phyloP scores from a whole-genome alignment of 2,797 vertebrate species.

The Sternotherus odoratus region DNA sequence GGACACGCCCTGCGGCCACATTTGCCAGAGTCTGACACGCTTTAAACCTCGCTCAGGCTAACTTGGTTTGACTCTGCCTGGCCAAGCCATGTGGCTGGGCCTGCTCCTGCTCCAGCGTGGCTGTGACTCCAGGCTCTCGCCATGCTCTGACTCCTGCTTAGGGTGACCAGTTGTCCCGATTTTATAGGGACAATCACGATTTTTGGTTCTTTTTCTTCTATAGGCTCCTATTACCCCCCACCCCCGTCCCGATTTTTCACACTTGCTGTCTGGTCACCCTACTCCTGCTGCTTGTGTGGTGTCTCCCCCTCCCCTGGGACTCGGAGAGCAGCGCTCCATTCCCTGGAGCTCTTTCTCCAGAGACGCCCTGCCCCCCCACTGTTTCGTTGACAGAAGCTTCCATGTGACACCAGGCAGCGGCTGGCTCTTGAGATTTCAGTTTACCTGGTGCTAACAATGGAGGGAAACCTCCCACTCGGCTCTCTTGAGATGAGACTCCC shows the following conservation, averaged over 20 bases:
- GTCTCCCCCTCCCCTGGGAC: conserved; percentile 67
- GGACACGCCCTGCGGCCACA: background rate
- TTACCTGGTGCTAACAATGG: background rate
- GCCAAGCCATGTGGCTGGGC: conserved; percentile 16
- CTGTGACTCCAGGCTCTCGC: too few relatives aligned
- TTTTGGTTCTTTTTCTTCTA: too few relatives aligned
- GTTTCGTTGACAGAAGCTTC: conserved; percentile 44
- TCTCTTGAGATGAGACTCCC: conserved; percentile 69
- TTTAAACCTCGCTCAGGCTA: conserved; percentile 38
- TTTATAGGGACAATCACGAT: too few relatives aligned
- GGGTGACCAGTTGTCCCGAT: too few relatives aligned
- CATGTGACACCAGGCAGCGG: background rate
- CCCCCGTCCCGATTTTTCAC: too few relatives aligned
- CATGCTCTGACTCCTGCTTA: too few relatives aligned
- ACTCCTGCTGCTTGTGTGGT: too few relatives aligned
- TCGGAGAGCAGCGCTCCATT: conserved; percentile 41
- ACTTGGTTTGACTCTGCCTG: background rate
- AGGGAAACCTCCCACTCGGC: background rate
- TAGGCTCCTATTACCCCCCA: too few relatives aligned
- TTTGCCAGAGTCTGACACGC: background rate
- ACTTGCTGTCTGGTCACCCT: too few relatives aligned
- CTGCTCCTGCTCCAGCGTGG: too few relatives aligned
- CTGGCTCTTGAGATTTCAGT: conserved; percentile 12
- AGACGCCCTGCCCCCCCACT: conserved; percentile 62
- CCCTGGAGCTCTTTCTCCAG: conserved; percentile 59